phyloP scores from a whole-genome alignment of 2,113 vertebrate species.

The Limnothrissa miodon region DNA sequence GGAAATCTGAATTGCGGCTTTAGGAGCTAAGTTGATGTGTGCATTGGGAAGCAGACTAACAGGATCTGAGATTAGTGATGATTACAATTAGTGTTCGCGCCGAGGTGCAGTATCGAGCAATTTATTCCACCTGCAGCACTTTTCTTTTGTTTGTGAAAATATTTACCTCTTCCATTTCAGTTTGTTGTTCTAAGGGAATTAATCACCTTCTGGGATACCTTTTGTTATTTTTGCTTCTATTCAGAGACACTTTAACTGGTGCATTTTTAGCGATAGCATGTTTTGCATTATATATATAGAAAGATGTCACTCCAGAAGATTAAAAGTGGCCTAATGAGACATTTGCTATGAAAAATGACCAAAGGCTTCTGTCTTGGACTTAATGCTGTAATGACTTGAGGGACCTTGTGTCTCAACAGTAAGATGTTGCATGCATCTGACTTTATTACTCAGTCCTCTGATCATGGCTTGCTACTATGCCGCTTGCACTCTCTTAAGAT shows the following conservation, averaged over 20 bases:
- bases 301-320: slow-evolving; percentile 16
- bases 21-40: slow-evolving; percentile 71
- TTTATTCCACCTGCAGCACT: slow-evolving; percentile 51
- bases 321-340: slow-evolving; percentile 4
- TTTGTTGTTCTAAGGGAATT: slow-evolving; percentile 6
- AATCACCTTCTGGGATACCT: slow-evolving; percentile 5
- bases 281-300: background rate
- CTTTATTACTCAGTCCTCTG: background rate
- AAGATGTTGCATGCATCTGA: slow-evolving; percentile 11
- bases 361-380: slow-evolving; percentile 12
- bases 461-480: background rate
- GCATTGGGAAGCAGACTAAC: slow-evolving; percentile 63
- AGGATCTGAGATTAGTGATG: slow-evolving; percentile 69
- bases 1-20: slow-evolving; percentile 71
- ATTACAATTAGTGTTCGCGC: slow-evolving; percentile 72
- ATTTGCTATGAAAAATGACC: slow-evolving; percentile 7
- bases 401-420: background rate
- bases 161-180: slow-evolving; percentile 12
- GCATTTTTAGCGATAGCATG: background rate
- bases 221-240: slow-evolving; percentile 3
- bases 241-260: background rate
- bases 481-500: background rate
- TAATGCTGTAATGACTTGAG: background rate
- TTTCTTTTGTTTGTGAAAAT: slow-evolving; percentile 39
- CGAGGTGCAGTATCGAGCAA: slow-evolving; percentile 63